phyloP scores from a whole-genome alignment of 2,888 invertebrate genomes.

The Drosophila robusta region DNA sequence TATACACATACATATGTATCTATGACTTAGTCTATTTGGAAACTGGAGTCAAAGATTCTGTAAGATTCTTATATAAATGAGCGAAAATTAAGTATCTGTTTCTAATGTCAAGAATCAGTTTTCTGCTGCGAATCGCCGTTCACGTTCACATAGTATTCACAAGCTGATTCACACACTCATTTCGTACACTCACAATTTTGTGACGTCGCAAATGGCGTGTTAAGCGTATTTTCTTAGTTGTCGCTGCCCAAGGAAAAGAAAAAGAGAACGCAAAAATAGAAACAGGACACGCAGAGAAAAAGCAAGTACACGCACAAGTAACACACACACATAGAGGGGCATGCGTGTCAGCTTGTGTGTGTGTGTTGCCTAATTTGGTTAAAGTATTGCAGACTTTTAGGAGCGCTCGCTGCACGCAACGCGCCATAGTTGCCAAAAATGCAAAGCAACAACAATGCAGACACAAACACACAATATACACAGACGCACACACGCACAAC shows the following conservation, averaged over 20 bases:
- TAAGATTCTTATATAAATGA: too few species aligned
- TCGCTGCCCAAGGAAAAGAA: constrained; percentile 18
- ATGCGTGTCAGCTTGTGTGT: constrained; percentile 8
- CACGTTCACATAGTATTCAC: not conserved
- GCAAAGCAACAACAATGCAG: constrained; percentile 52
- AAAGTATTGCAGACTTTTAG: constrained; percentile 62
- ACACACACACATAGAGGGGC: constrained; percentile 8
- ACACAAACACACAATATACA: constrained; percentile 6
- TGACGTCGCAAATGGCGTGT: constrained; percentile 57
- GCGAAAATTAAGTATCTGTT: too few species aligned
- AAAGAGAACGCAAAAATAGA: not conserved
- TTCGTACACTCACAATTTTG: constrained; percentile 4
- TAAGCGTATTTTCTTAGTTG: constrained; percentile 23
- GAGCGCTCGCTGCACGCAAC: constrained; percentile 66
- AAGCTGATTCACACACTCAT: not conserved
- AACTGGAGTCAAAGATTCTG: not conserved
- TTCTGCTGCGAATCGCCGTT: not conserved
- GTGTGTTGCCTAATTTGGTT: constrained; percentile 70
- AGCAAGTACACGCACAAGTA: constrained; percentile 9
- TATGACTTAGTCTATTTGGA: too few species aligned
- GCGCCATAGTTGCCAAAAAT: constrained; percentile 59
- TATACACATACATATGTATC: too few species aligned
- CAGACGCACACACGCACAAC: constrained; percentile 20
- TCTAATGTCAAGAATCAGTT: not conserved
- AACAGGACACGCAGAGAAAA: constrained; percentile 13